Evolutionary conservation across 2,888 invertebrate genomes (phyloP).

Genomic region (Himalopsyche japonica): DNA sequence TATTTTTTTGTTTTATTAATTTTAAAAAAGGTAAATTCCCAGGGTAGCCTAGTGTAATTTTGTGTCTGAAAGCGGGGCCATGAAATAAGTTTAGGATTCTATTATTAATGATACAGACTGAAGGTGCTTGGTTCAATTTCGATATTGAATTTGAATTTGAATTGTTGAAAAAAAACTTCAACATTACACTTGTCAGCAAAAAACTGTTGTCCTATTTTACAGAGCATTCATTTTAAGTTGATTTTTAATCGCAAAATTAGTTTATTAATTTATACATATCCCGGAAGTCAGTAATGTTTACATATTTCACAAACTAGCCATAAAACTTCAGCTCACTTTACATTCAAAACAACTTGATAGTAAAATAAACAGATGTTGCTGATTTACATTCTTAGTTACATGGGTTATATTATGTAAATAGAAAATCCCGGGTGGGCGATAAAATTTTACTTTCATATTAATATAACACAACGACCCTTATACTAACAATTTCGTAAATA

Average conservation of each 20-base stretch:
- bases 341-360: not conserved
- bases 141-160: too few species aligned
- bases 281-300: not conserved
- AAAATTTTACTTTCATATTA: not conserved
- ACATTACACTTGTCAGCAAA: too few species aligned
- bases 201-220: too few species aligned
- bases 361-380: not conserved
- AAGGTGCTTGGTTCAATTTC: too few species aligned
- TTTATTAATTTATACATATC: not conserved
- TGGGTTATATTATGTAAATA: not conserved
- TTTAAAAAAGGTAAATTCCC: too few species aligned
- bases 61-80: too few species aligned
- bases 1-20: too few species aligned
- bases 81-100: too few species aligned
- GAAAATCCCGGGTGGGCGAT: not conserved
- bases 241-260: not conserved
- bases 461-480: not conserved
- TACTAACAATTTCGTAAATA: not conserved
- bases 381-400: not conserved
- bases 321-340: not conserved
- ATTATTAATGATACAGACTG: too few species aligned
- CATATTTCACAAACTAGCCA: not conserved
- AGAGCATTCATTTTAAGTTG: too few species aligned
- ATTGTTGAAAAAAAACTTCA: too few species aligned
- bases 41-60: too few species aligned